Conservation (phyloP, 2,113 vertebrate genomes). For the Montifringilla adamsi region DNA sequence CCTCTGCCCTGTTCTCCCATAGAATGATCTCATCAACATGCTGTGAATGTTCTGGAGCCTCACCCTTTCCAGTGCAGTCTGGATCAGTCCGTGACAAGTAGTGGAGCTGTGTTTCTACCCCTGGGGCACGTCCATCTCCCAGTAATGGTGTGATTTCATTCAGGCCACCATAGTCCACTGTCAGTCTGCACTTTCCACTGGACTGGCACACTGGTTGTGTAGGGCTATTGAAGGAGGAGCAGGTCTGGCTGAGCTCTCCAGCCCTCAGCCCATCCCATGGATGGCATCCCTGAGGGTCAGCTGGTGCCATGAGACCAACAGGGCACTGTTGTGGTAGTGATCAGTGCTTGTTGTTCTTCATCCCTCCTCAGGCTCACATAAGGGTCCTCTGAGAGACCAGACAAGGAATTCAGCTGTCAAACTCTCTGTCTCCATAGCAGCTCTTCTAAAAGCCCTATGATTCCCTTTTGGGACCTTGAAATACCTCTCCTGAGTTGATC, state of each 20-base stretch:
- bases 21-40: background rate
- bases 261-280: background rate
- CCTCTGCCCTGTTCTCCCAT: background rate
- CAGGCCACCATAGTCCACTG: background rate
- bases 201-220: background rate
- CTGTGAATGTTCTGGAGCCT: background rate
- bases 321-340: background rate
- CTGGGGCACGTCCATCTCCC: background rate
- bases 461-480: background rate
- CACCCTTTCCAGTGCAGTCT: background rate
- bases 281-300: fast-evolving
- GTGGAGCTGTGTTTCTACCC: background rate
- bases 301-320: fast-evolving
- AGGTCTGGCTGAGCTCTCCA: background rate
- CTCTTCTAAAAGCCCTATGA: background rate
- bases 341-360: background rate
- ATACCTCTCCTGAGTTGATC: background rate
- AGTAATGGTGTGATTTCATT: background rate
- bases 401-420: background rate
- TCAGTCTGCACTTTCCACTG: background rate
- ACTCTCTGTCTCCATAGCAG: background rate
- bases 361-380: background rate
- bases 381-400: background rate
- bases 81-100: background rate
- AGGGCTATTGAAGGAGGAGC: background rate